These are phyloP conservation scores for Oceanodroma tethys DNA, from an alignment of 2,113 vertebrate genomes.

Conservation along the genomic window DNA sequence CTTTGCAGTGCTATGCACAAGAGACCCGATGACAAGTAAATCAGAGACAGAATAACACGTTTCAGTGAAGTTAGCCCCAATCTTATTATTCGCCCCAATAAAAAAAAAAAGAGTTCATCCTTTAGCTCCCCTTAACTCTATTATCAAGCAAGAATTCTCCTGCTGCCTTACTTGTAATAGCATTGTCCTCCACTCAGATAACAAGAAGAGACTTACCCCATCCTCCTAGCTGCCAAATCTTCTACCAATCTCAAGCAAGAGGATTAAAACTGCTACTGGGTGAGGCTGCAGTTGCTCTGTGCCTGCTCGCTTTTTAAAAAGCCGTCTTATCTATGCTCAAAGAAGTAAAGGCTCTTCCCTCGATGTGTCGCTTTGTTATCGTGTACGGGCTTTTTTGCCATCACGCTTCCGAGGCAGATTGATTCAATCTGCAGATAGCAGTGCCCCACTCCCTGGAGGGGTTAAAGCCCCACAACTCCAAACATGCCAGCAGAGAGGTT, in stretches of 20 bases:
- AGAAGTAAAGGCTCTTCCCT: conserved; percentile 43
- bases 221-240: conserved; percentile 32
- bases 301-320: conserved; percentile 8
- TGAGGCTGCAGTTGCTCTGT: conserved; percentile 23
- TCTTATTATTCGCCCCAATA: background rate
- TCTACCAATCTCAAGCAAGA: conserved; percentile 1
- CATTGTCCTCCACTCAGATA: conserved; percentile 43
- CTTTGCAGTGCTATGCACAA: background rate
- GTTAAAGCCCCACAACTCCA: background rate
- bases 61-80: background rate
- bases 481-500: background rate
- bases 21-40: background rate
- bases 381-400: background rate
- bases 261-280: conserved; percentile 32
- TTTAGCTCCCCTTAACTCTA: conserved; percentile 26
- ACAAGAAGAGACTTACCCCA: conserved; percentile 16
- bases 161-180: conserved; percentile 34
- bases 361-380: background rate
- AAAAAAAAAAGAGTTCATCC: background rate
- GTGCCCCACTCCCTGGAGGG: background rate
- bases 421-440: conserved; percentile 50
- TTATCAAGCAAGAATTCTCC: conserved; percentile 51
- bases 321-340: background rate
- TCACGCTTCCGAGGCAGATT: background rate
- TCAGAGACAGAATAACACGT: background rate